phyloP scores from a whole-genome alignment of 37 sponge, comb jelly and placozoan genomes.

The Chondrosia reniformis region DNA sequence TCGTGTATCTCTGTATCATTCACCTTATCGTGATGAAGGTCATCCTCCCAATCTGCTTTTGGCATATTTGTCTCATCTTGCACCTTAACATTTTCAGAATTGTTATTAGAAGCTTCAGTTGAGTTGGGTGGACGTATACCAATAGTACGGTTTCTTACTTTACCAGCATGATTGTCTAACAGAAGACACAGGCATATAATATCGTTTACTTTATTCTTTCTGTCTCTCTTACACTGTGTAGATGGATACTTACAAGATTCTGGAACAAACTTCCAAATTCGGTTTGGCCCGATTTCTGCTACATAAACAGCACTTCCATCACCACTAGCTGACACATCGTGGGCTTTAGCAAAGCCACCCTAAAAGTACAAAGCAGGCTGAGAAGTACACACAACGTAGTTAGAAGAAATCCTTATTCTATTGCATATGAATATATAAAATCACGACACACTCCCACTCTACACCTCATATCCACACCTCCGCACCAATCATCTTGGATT shows the following conservation, averaged over 20 bases:
- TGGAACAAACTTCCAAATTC: conserved; percentile 74
- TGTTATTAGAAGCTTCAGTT: neutral
- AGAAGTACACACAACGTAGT: no score
- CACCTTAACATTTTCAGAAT: neutral
- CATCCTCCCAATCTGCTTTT: neutral
- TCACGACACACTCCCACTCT: no score
- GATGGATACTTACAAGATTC: conserved; percentile 23
- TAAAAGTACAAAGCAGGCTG: no score
- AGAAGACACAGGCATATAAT: neutral
- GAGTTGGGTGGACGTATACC: neutral
- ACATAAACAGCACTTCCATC: conserved; percentile 32
- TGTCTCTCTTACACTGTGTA: no score
- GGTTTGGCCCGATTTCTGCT: conserved; percentile 36
- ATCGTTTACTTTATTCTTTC: neutral
- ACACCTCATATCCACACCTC: no score
- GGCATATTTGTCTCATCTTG: conserved; percentile 28
- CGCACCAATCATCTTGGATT: no score
- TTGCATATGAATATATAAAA: no score
- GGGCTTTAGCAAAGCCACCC: conserved; percentile 59
- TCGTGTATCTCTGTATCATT: neutral
- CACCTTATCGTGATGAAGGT: neutral
- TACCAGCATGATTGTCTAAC: conserved; percentile 2
- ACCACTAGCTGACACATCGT: conserved; percentile 49
- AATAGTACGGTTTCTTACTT: no score
- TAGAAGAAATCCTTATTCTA: no score